Evolutionary conservation across 2,113 vertebrate species (phyloP).

Genomic region (Rhabdornis inornatus): DNA sequence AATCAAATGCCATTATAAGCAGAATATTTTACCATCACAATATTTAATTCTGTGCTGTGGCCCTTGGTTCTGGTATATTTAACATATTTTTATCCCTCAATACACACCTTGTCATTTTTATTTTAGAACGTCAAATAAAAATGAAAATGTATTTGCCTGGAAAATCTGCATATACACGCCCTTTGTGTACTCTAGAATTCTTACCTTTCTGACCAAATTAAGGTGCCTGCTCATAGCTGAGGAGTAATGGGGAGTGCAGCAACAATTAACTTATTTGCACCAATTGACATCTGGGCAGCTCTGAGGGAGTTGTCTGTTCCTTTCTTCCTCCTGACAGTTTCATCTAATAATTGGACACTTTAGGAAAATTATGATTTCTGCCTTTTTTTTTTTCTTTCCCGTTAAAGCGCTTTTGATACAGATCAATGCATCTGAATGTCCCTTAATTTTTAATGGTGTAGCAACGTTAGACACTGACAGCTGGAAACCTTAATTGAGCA

Average conservation of each 20-base stretch:
- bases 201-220: neutral
- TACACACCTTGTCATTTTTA: neutral
- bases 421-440: constrained; percentile 71
- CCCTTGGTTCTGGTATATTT: neutral
- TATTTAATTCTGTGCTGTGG: neutral
- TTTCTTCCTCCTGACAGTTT: constrained; percentile 52
- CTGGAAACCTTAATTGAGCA: constrained; percentile 77
- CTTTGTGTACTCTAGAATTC: neutral
- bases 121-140: neutral
- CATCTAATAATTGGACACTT: constrained; percentile 46
- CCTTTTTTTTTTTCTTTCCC: neutral
- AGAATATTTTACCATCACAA: neutral
- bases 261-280: neutral
- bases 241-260: neutral
- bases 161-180: neutral
- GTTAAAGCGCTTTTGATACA: constrained; percentile 65
- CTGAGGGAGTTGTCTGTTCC: neutral
- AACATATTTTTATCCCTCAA: neutral
- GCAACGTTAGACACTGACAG: constrained; percentile 63
- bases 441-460: constrained; percentile 58
- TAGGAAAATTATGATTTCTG: constrained; percentile 60
- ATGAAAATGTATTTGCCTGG: neutral
- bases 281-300: neutral
- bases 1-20: neutral
- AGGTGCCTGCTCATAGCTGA: neutral